Conservation (phyloP, 2,113 vertebrate species). For the Collichthys lucidus region DNA sequence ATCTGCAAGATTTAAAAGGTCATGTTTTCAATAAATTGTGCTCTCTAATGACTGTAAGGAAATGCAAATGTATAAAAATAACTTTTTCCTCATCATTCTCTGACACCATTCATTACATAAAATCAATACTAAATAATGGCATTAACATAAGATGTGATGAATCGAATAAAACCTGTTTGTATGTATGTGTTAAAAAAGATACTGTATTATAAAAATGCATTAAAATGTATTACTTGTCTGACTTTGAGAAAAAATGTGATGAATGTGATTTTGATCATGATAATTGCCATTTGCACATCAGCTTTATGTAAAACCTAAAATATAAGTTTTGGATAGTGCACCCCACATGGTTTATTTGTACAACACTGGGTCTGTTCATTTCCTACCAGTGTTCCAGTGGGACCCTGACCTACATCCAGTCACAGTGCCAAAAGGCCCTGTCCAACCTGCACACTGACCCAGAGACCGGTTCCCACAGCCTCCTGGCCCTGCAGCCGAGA, state of each 20-base stretch:
- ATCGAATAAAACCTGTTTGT: neutral
- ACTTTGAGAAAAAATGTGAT: neutral
- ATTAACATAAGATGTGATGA: neutral
- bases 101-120: neutral
- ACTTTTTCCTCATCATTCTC: too few species aligned
- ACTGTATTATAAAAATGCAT: neutral
- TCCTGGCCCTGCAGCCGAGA: slow-evolving; percentile 86
- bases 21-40: neutral
- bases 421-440: slow-evolving; percentile 88
- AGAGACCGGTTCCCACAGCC: slow-evolving; percentile 77
- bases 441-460: slow-evolving; percentile 86
- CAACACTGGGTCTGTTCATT: slow-evolving; percentile 18
- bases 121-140: neutral
- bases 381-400: slow-evolving; percentile 89
- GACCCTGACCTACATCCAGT: slow-evolving; percentile 92
- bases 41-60: neutral
- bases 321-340: neutral
- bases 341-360: neutral
- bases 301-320: neutral
- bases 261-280: too few species aligned
- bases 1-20: neutral
- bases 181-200: neutral
- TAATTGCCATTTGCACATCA: neutral
- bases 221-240: neutral
- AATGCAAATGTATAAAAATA: neutral